Evolutionary conservation across 2,888 invertebrate species (phyloP).

Genomic region (Agrenia bidenticulata): DNA sequence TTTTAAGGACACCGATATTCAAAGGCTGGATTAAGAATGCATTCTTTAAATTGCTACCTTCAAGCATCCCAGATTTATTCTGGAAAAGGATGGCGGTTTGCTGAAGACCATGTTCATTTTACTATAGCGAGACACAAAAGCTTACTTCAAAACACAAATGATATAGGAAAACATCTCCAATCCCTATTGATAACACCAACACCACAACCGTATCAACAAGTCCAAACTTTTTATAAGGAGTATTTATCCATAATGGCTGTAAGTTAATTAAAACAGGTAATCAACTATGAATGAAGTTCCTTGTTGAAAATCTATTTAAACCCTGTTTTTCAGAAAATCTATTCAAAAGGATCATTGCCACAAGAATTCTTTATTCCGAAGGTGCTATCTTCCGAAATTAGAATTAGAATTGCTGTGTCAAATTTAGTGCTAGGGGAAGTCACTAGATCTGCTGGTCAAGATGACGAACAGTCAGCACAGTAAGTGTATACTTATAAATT

Average conservation of each 20-base stretch:
- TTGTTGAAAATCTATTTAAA: background rate
- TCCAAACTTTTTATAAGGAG: constrained; percentile 42
- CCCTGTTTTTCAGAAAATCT: constrained; percentile 9
- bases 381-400: constrained; percentile 33
- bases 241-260: constrained; percentile 37
- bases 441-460: background rate
- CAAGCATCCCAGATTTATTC: constrained; percentile 82
- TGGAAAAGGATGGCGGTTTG: constrained; percentile 81
- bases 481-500: background rate
- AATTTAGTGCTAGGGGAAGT: constrained; percentile 39
- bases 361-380: constrained; percentile 42
- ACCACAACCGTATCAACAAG: constrained; percentile 27
- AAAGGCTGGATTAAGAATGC: constrained; percentile 87
- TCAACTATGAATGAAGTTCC: background rate
- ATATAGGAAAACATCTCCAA: constrained; percentile 37
- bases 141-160: constrained; percentile 58
- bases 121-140: constrained; percentile 84
- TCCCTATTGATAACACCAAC: constrained; percentile 69
- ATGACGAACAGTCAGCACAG: background rate
- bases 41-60: constrained; percentile 86
- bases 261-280: too few species aligned
- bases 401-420: constrained; percentile 38
- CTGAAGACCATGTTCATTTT: constrained; percentile 94
- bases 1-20: constrained; percentile 77
- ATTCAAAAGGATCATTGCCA: background rate